These are phyloP conservation scores for Neoscelio sp. DNA, from an alignment of 2,888 invertebrate species.

Conservation along the genomic window DNA sequence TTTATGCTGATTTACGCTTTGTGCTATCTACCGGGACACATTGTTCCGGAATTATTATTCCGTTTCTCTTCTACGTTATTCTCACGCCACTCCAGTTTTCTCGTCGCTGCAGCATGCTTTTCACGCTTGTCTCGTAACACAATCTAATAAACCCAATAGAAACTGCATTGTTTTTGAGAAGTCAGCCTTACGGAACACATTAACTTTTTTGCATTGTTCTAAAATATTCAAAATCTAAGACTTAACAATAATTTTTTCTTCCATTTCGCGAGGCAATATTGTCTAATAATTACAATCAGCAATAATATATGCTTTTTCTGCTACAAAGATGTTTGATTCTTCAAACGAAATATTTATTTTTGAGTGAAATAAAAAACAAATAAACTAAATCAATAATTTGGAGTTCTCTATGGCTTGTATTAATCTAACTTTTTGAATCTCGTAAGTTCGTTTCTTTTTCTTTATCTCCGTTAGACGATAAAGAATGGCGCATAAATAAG, in stretches of 20 bases:
- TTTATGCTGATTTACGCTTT: constrained; percentile 83
- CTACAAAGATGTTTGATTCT: no score
- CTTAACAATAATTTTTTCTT: no score
- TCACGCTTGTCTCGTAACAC: constrained; percentile 51
- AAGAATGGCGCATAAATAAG: constrained; percentile 81
- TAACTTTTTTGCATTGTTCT: no score
- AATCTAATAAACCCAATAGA: constrained; percentile 44
- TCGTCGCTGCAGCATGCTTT: constrained; percentile 56
- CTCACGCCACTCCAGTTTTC: constrained; percentile 65
- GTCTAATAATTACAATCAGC: no score
- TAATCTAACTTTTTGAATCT: constrained; percentile 6
- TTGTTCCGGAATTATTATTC: constrained; percentile 82
- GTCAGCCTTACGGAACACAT: constrained; percentile 10
- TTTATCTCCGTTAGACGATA: constrained; percentile 76
- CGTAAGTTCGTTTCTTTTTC: constrained; percentile 68
- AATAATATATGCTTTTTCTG: no score
- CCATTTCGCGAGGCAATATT: no score
- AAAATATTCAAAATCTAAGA: no score
- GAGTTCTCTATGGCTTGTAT: no score
- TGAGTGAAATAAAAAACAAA: no score
- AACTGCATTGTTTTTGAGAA: constrained; percentile 35
- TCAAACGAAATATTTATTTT: no score
- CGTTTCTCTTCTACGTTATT: constrained; percentile 70
- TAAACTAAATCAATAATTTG: no score
- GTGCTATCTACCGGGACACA: constrained; percentile 82